phyloP scores from a whole-genome alignment of 2,113 vertebrate species.

The Oryzias javanicus region DNA sequence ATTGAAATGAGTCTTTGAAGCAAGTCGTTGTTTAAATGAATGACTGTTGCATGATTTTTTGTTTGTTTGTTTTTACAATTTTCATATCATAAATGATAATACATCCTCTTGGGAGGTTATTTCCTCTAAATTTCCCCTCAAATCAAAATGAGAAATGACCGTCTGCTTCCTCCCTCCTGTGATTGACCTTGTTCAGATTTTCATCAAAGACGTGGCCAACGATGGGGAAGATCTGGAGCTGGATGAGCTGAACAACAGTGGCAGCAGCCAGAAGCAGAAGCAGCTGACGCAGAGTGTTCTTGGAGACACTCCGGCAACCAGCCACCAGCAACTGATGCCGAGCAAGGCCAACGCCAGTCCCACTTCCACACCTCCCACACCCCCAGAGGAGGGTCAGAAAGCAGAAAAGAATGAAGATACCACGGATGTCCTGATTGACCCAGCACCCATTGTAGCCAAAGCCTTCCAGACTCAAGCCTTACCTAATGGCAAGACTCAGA shows the following conservation, averaged over 20 bases:
- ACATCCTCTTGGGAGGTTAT: background rate
- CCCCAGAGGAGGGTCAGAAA: conserved; percentile 78
- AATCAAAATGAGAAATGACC: background rate
- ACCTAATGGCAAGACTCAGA: conserved; percentile 92
- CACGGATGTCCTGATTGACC: conserved; percentile 63
- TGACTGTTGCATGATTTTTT: no score
- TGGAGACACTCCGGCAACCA: conserved; percentile 75
- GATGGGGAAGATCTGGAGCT: conserved; percentile 87
- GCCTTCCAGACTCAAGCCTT: conserved; percentile 90
- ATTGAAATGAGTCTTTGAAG: no score
- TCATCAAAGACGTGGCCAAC: conserved; percentile 85
- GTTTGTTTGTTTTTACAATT: no score
- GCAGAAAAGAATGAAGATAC: conserved; percentile 87
- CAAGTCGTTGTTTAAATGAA: no score
- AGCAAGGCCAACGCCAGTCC: conserved; percentile 79
- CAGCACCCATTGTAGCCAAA: conserved; percentile 77
- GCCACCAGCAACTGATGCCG: conserved; percentile 77
- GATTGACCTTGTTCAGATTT: conserved; percentile 65
- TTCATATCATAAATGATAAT: no score
- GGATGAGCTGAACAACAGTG: conserved; percentile 89
- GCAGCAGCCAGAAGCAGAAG: conserved; percentile 84
- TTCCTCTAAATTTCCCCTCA: conserved; percentile 16
- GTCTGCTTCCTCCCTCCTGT: background rate
- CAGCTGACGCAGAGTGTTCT: conserved; percentile 45
- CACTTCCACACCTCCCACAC: conserved; percentile 74